Conservation (phyloP, 2,888 invertebrate genomes). For the Hedya salicella region DNA sequence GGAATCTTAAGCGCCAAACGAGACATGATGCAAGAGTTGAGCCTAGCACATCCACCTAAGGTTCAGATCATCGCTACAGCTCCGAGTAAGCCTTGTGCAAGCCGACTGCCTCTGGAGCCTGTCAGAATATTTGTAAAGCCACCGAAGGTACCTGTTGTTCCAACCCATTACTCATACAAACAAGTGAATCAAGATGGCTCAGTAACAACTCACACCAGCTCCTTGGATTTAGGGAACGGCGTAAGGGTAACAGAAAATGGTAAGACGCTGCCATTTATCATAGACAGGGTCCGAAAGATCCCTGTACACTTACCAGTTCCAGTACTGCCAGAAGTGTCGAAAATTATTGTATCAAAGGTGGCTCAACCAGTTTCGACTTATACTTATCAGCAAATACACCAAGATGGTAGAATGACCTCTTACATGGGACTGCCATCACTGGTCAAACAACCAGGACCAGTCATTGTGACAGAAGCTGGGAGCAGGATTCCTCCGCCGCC, state of each 20-base stretch:
- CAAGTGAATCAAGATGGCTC: slow-evolving; percentile 44
- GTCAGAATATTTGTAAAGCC: slow-evolving; percentile 10
- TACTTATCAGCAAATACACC: slow-evolving; percentile 26
- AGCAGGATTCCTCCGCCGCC: slow-evolving; percentile 15
- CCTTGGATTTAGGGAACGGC: slow-evolving; percentile 11
- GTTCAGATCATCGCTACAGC: neutral
- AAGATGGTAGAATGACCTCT: slow-evolving; percentile 23
- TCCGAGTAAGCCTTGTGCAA: slow-evolving; percentile 18
- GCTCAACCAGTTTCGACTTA: slow-evolving; percentile 14
- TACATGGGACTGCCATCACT: slow-evolving; percentile 15
- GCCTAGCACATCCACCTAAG: neutral
- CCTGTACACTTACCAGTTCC: slow-evolving; percentile 34
- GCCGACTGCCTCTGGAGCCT: slow-evolving; percentile 5
- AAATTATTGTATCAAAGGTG: slow-evolving; percentile 14
- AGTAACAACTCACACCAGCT: slow-evolving; percentile 31
- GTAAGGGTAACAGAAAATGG: slow-evolving; percentile 22
- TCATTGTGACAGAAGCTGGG: slow-evolving; percentile 20
- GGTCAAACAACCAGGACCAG: slow-evolving; percentile 4
- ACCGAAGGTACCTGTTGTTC: slow-evolving; percentile 22
- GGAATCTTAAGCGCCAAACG: slow-evolving; percentile 35
- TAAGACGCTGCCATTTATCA: slow-evolving; percentile 31
- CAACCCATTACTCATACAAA: slow-evolving; percentile 43
- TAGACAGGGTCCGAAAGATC: slow-evolving; percentile 35
- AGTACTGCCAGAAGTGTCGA: slow-evolving; percentile 32
- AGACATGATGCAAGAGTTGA: slow-evolving; percentile 10